Evolutionary conservation across 2,888 invertebrate species (phyloP).

Genomic region (Melanostoma scalare): DNA sequence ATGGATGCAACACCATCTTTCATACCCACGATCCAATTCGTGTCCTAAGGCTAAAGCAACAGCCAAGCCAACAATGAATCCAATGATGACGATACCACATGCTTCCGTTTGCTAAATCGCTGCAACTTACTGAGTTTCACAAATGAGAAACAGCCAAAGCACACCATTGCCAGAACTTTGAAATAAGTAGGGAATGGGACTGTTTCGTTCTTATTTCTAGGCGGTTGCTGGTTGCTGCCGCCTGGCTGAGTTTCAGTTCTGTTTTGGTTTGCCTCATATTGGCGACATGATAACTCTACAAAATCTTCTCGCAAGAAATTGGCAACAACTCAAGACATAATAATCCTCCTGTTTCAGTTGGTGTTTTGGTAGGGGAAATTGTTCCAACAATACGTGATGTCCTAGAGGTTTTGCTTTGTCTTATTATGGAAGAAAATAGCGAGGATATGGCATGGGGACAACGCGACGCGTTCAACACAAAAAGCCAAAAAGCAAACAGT

Average conservation of each 20-base stretch:
- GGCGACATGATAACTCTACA: slow-evolving; percentile 70
- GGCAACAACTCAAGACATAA: slow-evolving; percentile 75
- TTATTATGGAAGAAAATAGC: slow-evolving; percentile 19
- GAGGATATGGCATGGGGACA: slow-evolving; percentile 33
- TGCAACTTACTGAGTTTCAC: slow-evolving; percentile 60
- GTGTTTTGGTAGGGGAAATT: slow-evolving; percentile 48
- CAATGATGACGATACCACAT: slow-evolving; percentile 65
- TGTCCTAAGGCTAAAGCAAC: slow-evolving; percentile 61
- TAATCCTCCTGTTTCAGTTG: slow-evolving; percentile 74
- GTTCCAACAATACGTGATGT: slow-evolving; percentile 71
- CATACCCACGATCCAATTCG: slow-evolving; percentile 16
- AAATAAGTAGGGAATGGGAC: not conserved
- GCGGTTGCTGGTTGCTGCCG: slow-evolving; percentile 43
- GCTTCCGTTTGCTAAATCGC: slow-evolving; percentile 69
- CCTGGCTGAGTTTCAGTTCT: slow-evolving; percentile 45
- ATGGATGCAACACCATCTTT: not conserved
- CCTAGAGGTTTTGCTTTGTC: slow-evolving; percentile 48
- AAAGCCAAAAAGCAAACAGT: slow-evolving; percentile 61
- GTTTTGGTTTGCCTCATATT: slow-evolving; percentile 71
- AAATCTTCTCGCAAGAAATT: slow-evolving; percentile 71
- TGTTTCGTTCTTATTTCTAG: slow-evolving; percentile 9
- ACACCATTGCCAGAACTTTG: slow-evolving; percentile 34
- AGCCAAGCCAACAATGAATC: slow-evolving; percentile 66
- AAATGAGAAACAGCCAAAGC: slow-evolving; percentile 62
- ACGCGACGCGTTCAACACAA: slow-evolving; percentile 45